Percentiles rank a stretch among this genome's conserved stretches.
These are phyloP conservation scores for Smittia sp. DNA, from an alignment of 2,888 invertebrate genomes.

Conservation along the genomic window DNA sequence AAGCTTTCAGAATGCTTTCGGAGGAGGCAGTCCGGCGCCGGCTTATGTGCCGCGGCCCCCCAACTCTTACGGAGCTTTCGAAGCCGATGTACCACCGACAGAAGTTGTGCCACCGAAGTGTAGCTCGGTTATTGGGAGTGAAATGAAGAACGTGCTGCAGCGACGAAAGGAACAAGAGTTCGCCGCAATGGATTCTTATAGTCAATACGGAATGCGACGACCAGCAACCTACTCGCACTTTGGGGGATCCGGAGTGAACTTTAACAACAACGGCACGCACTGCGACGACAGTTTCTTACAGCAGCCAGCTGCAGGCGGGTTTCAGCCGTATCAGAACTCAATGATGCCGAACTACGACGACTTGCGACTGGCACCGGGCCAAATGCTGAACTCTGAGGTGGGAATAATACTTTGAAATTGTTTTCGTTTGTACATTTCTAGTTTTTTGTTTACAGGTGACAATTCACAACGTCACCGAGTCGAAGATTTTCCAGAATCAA, in stretches of 20 bases:
- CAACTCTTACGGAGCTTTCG: neutral
- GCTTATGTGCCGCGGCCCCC: neutral
- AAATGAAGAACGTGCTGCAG: conserved; percentile 49
- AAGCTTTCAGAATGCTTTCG: conserved; percentile 50
- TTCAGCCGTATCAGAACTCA: neutral
- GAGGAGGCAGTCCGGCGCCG: neutral
- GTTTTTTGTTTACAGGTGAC: conserved; percentile 48
- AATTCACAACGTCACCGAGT: conserved; percentile 53
- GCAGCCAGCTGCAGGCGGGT: neutral
- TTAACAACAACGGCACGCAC: conserved; percentile 9
- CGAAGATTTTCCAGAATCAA: conserved; percentile 51
- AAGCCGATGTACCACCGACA: neutral
- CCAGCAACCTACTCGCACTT: conserved; percentile 32
- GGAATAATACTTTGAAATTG: conserved; percentile 42
- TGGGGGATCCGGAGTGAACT: conserved; percentile 20
- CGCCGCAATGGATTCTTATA: neutral
- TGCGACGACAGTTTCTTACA: neutral
- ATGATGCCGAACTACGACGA: conserved; percentile 49
- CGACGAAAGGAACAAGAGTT: conserved; percentile 47
- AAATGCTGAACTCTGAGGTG: conserved; percentile 54
- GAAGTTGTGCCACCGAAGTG: conserved; percentile 45
- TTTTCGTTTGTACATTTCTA: neutral
- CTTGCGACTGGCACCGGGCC: conserved; percentile 53
- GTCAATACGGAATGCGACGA: neutral
- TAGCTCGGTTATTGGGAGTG: conserved; percentile 53